Percentiles rank a stretch among this genome's conserved stretches.
Evolutionary conservation across 1,140 invertebrate species (phyloP).

Genomic region (Luehdorfia chinensis): DNA sequence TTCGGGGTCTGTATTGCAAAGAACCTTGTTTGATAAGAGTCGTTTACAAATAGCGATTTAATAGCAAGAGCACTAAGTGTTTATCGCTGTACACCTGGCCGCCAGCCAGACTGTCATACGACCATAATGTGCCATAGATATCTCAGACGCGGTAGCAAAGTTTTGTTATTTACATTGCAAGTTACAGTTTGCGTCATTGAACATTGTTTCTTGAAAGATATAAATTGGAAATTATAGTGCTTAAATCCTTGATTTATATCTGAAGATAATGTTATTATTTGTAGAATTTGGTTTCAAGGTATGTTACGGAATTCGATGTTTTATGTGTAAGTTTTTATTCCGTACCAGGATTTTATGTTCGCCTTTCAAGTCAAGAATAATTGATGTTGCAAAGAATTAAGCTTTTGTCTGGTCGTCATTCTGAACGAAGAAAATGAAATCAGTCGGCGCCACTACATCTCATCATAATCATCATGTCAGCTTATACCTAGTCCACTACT

Average conservation of each 20-base stretch:
- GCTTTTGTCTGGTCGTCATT: too few relatives aligned
- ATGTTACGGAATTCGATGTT: too few relatives aligned
- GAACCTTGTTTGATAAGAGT: slow-evolving; percentile 13
- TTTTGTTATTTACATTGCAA: background rate
- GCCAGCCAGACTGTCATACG: slow-evolving; percentile 15
- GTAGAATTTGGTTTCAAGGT: too few relatives aligned
- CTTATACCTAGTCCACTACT: too few relatives aligned
- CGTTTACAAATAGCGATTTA: slow-evolving; percentile 18
- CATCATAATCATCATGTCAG: too few relatives aligned
- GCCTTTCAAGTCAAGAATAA: too few relatives aligned
- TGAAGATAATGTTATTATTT: background rate
- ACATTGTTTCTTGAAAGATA: too few relatives aligned
- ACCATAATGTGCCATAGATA: background rate
- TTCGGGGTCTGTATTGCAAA: background rate
- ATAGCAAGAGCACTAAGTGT: slow-evolving; percentile 11
- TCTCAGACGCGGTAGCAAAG: background rate
- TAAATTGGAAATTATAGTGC: background rate
- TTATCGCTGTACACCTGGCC: slow-evolving; percentile 18
- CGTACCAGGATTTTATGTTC: too few relatives aligned
- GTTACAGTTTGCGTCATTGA: background rate
- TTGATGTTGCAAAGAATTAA: too few relatives aligned
- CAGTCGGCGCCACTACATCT: too few relatives aligned
- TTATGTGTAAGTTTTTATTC: too few relatives aligned
- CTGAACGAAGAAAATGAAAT: too few relatives aligned
- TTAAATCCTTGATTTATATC: background rate